Base-by-base conservation (phyloP, 2,888 invertebrate genomes). In the Machimus atricapillus region DNA sequence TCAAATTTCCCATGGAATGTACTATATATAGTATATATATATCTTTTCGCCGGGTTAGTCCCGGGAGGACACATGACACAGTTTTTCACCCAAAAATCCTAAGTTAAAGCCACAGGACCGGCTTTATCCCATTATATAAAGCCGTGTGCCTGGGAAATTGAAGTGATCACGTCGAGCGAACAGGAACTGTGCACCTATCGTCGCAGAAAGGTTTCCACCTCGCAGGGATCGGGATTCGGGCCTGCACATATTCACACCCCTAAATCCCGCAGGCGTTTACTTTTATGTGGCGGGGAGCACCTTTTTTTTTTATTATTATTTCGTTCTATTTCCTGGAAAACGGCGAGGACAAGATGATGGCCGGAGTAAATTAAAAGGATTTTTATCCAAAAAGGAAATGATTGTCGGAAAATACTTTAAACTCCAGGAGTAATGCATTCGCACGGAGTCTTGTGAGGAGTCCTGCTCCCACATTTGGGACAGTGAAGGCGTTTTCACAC, bases 321-420 rank as follows among this genome's bases (percentile, higher is more conserved):
- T 58, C 23, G 46, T 82, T 34, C 82, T 82, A 82, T 66, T 82
- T 82, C 82, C 58, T 34, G 82, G 58, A 66, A 82, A 9, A 34
- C 14, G 56, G 58, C 31, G 82, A 31, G 58, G 82, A 82, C 66
- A 58, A 82, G 58, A 82, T 58, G 82, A 82, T 9, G 66, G 34
- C 34, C 37, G 19, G 82, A 14, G 82, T 82, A 82, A 82, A 82
- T 82, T 82, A 82, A 82, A 82, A 82, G 82, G 82, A 82, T 37
- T 82, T 58, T 58, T 66, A 82, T 82, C 82, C 56, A 27, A 58
- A 82, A 82, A 82, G 82, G 82, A 82, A 82, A 82, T 82, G 82
- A 82, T 82, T 82, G 82, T 82, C 56, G 82, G 82, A 82, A 82
- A 82, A 82, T 82, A 82, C 82, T 82, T 82, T 82, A 82, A 82